phyloP scores from a whole-genome alignment of 2,113 vertebrate genomes.

The Manacus vitellinus region DNA sequence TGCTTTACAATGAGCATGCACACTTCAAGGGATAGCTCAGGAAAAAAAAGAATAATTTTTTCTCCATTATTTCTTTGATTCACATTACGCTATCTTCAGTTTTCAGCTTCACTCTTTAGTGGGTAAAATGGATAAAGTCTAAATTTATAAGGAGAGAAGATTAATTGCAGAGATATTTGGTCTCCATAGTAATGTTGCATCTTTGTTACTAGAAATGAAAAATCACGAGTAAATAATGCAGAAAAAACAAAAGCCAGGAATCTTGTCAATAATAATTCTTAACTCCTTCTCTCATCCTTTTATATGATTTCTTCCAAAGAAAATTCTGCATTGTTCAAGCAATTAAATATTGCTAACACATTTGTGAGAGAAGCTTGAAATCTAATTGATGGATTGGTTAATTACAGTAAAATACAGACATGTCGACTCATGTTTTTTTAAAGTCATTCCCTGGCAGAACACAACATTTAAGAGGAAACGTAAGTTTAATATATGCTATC shows the following conservation, averaged over 20 bases:
- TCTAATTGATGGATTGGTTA: neutral
- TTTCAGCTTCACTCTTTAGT: neutral
- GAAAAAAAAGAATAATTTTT: constrained; percentile 8
- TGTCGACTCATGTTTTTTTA: neutral
- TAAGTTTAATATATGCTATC: neutral
- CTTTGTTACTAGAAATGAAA: neutral
- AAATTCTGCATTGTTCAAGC: neutral
- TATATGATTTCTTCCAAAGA: neutral
- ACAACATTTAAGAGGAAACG: neutral
- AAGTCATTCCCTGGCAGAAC: neutral
- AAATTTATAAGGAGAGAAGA: neutral
- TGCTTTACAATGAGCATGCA: constrained; percentile 14
- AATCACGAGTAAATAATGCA: neutral
- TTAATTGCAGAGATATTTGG: constrained; percentile 26
- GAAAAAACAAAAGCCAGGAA: neutral
- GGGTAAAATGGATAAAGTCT: neutral
- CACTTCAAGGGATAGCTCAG: constrained; percentile 17
- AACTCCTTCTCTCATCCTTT: neutral
- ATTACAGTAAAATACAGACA: neutral
- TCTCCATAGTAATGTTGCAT: neutral
- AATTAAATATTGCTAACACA: neutral
- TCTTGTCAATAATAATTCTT: neutral
- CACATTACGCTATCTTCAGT: neutral
- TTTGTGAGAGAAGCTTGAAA: neutral
- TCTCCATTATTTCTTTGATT: constrained; percentile 3